These are phyloP conservation scores for Hylaeus volcanicus DNA, from an alignment of 1,140 invertebrate species.

Conservation along the genomic window DNA sequence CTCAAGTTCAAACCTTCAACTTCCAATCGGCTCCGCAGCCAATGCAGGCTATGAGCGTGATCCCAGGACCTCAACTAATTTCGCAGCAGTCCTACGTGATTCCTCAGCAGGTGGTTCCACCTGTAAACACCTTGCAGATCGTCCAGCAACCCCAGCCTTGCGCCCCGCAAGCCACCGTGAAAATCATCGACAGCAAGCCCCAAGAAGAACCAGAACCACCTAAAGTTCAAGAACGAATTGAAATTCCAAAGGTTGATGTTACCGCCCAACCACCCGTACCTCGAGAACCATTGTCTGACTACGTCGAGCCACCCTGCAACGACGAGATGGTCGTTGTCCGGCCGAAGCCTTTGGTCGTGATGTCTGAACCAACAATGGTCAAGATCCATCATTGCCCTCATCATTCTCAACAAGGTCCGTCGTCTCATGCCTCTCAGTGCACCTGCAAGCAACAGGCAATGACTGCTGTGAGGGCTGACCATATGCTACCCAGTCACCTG, in stretches of 20 bases:
- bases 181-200: background rate
- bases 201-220: no score
- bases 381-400: background rate
- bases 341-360: background rate
- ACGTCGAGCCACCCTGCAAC: background rate
- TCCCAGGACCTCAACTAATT: background rate
- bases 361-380: background rate
- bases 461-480: background rate
- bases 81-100: background rate
- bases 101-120: background rate
- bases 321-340: background rate
- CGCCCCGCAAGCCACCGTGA: background rate
- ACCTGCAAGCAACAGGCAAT: background rate
- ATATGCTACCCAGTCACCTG: background rate
- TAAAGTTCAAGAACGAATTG: background rate
- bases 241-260: background rate
- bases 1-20: background rate
- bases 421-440: background rate
- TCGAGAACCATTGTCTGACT: no score
- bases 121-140: background rate
- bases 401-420: background rate
- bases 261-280: background rate
- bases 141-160: slow-evolving; percentile 9
- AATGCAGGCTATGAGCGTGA: background rate
- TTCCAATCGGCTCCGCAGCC: background rate